phyloP scores from a whole-genome alignment of 2,888 invertebrate species.

The Pristionchus maxplancki region DNA sequence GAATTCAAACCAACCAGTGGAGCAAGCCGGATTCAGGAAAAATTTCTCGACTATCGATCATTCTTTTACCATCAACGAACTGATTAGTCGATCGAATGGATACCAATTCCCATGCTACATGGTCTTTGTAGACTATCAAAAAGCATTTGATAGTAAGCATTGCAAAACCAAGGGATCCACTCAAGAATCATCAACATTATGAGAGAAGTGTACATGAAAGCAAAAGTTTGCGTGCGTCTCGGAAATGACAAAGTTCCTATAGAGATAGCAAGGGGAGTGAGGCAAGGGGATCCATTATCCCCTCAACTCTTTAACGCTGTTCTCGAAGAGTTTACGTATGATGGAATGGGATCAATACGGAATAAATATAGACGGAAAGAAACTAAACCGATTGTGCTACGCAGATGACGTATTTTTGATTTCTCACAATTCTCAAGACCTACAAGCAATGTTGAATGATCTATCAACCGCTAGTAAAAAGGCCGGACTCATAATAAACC shows the following conservation, averaged over 20 bases:
- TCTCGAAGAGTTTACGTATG: neutral
- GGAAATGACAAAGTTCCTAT: no score
- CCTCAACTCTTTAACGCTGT: neutral
- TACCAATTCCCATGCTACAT: no score
- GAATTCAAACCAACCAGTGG: no score
- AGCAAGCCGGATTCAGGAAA: no score
- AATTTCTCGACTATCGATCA: no score
- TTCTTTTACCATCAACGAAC: no score
- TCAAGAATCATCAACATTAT: no score
- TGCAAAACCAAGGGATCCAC: neutral
- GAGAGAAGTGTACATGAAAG: no score
- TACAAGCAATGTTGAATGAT: neutral
- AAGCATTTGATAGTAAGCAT: no score
- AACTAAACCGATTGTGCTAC: neutral
- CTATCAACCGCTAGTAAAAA: neutral
- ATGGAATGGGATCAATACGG: neutral
- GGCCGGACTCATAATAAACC: neutral
- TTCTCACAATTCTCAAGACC: neutral
- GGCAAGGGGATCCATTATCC: neutral
- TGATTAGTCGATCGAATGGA: no score
- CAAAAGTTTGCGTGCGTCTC: no score
- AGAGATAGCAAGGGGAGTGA: neutral
- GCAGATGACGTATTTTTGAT: neutral
- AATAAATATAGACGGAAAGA: neutral
- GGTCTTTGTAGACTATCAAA: no score